These are phyloP conservation scores for Serilophus lunatus DNA, from an alignment of 2,113 vertebrate species.

Conservation along the genomic window DNA sequence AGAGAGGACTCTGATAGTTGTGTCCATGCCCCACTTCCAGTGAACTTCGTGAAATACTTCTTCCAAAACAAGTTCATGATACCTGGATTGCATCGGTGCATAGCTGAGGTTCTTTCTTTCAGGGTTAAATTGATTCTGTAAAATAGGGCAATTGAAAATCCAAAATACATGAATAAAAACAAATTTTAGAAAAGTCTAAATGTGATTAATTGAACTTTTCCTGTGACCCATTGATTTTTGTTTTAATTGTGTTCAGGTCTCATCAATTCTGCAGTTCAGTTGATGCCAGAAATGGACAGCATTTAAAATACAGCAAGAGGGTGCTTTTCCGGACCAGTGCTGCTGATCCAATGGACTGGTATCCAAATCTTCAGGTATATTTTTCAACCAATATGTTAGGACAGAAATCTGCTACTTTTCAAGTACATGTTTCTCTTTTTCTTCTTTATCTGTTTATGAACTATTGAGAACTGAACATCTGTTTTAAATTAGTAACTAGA, in stretches of 20 bases:
- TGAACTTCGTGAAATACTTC: neutral
- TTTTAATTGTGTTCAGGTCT: neutral
- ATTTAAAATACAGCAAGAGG: neutral
- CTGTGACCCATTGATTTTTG: neutral
- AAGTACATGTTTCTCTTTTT: neutral
- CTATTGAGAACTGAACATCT: neutral
- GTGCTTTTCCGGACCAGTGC: neutral
- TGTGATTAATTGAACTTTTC: neutral
- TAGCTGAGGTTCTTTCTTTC: neutral
- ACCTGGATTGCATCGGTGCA: neutral
- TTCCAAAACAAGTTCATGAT: neutral
- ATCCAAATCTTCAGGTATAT: neutral
- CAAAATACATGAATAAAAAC: neutral
- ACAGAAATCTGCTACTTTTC: neutral
- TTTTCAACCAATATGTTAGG: neutral
- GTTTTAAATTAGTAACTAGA: slow-evolving; percentile 39
- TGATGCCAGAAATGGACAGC: neutral
- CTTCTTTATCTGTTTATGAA: slow-evolving; percentile 11
- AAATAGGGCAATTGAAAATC: neutral
- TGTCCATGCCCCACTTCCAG: neutral
- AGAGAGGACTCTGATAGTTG: neutral
- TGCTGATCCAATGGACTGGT: neutral
- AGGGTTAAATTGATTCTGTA: neutral
- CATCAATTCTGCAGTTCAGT: neutral
- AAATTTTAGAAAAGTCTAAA: neutral